These are phyloP conservation scores for Ceratotherium simum DNA, from an alignment of 2,113 vertebrate genomes.

Conservation along the genomic window DNA sequence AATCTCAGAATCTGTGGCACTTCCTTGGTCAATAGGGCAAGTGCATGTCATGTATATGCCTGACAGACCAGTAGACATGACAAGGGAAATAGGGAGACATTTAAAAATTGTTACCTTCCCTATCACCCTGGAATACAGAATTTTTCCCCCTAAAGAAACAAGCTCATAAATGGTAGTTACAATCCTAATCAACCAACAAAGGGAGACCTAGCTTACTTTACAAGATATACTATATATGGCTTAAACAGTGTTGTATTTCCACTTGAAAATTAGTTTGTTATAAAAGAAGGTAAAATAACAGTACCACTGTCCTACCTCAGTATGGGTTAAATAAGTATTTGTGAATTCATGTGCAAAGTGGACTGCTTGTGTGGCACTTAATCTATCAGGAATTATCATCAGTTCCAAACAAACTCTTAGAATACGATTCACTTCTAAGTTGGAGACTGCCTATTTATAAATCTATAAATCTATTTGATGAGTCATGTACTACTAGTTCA, in stretches of 20 bases:
- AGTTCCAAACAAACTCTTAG: conserved; percentile 42
- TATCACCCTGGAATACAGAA: not conserved
- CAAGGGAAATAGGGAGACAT: not conserved
- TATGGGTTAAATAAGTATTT: not conserved
- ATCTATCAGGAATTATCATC: not conserved
- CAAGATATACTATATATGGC: not conserved
- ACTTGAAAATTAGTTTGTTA: conserved; percentile 48
- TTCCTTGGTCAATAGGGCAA: not conserved
- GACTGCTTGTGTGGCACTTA: not conserved
- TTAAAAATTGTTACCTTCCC: not conserved
- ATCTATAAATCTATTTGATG: conserved; percentile 17
- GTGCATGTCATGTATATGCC: not conserved
- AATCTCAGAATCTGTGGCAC: conserved; percentile 34
- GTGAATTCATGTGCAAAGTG: not conserved
- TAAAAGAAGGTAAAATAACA: conserved; percentile 27
- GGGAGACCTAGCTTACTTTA: not conserved
- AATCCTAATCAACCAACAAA: conserved; percentile 32
- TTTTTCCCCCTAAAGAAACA: not conserved
- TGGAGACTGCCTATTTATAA: not conserved
- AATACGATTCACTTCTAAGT: conserved; percentile 33
- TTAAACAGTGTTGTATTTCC: not conserved
- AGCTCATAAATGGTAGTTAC: not conserved
- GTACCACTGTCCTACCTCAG: not conserved
- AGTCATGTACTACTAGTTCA: not conserved
- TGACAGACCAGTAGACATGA: not conserved